Conservation (phyloP, 2,113 vertebrate species). For the Callorhinus ursinus region DNA sequence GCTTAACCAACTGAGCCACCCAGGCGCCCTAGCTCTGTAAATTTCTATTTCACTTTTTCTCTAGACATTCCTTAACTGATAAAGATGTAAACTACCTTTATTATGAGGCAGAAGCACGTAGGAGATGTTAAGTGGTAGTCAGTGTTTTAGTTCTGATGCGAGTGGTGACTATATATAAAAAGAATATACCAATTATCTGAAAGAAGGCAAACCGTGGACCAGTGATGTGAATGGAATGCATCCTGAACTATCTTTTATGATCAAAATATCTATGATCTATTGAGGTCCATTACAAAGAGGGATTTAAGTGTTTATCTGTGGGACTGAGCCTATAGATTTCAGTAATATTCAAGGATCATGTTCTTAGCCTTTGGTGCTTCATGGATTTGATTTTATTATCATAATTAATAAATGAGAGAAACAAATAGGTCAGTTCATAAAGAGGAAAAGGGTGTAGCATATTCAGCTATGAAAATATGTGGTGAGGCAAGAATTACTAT, state of each 20-base stretch:
- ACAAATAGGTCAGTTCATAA: background rate
- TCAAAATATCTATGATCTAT: background rate
- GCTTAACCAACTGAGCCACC: too few relatives aligned
- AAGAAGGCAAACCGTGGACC: background rate
- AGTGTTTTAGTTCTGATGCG: background rate
- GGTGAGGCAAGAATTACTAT: background rate
- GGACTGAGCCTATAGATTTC: background rate
- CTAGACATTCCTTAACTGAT: background rate
- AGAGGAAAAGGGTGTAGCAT: background rate
- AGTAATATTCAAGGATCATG: background rate
- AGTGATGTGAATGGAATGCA: background rate
- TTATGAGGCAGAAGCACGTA: background rate
- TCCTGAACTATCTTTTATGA: background rate
- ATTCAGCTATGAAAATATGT: background rate
- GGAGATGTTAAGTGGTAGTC: background rate
- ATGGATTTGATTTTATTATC: background rate
- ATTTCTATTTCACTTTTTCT: background rate
- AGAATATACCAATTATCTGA: background rate
- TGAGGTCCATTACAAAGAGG: background rate
- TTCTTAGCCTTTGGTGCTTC: background rate
- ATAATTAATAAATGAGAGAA: background rate
- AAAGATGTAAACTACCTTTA: background rate
- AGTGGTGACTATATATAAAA: background rate
- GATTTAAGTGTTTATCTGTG: background rate
- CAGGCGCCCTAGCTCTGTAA: background rate